A percentile compares a stretch with the other conserved stretches of the same genome.
These are phyloP conservation scores for Copidosoma floridanum DNA, from an alignment of 1,140 invertebrate genomes.

Conservation along the genomic window DNA sequence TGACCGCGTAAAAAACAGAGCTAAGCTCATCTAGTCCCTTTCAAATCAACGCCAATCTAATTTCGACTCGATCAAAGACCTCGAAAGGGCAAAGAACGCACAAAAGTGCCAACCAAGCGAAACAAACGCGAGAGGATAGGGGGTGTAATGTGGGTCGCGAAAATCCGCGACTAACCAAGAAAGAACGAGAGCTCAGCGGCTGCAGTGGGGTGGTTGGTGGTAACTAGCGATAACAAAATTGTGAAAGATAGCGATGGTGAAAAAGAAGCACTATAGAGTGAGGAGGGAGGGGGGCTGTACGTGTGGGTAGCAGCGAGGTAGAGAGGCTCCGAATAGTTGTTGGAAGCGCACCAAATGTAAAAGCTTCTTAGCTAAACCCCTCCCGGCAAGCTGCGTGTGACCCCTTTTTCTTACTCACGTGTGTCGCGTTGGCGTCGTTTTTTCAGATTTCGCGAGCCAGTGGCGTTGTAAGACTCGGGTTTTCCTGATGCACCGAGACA, in stretches of 20 bases:
- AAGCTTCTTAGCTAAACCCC: conserved; percentile 31
- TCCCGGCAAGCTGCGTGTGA: conserved; percentile 16
- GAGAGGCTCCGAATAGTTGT: conserved; percentile 10
- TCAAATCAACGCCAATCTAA: not conserved
- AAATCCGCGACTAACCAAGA: not conserved
- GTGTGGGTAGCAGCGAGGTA: not conserved
- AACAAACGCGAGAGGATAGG: not conserved
- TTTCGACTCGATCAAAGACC: not conserved
- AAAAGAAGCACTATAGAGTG: not conserved
- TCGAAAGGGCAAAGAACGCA: too few relatives aligned
- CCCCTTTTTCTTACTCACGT: conserved; percentile 8
- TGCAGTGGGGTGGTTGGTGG: too few relatives aligned
- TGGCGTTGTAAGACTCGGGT: not conserved
- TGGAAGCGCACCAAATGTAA: conserved; percentile 39
- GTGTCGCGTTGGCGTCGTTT: too few relatives aligned
- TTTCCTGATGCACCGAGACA: too few relatives aligned
- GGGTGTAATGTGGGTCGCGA: not conserved
- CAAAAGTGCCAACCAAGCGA: too few relatives aligned
- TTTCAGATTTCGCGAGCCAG: conserved; percentile 6
- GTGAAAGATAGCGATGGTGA: not conserved
- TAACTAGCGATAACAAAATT: not conserved
- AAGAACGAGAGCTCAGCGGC: too few relatives aligned
- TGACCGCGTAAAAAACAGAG: too few relatives aligned
- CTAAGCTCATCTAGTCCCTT: too few relatives aligned
- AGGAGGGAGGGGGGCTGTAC: too few relatives aligned